A percentile compares a stretch with the other conserved stretches of the same genome.
phyloP scores from a whole-genome alignment of 2,888 invertebrate genomes.

The Adelphocoris suturalis region DNA sequence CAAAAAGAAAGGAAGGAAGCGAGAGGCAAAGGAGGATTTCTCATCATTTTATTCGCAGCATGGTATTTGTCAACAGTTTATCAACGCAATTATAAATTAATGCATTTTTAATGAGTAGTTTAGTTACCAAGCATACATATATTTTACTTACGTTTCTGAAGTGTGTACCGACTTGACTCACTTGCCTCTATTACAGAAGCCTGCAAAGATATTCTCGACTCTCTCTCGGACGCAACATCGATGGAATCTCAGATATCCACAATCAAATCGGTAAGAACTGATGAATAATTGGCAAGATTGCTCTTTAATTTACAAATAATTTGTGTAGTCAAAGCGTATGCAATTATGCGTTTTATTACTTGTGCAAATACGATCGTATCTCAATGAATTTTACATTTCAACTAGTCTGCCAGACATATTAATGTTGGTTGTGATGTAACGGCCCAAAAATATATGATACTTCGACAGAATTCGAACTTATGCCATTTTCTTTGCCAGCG shows the following conservation, averaged over 20 bases:
- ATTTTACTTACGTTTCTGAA: no score
- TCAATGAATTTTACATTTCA: no score
- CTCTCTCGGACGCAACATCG: conserved; percentile 19
- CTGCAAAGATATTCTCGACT: conserved; percentile 15
- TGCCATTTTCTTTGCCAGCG: no score
- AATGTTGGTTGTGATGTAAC: no score
- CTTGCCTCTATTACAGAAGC: neutral
- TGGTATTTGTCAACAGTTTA: neutral
- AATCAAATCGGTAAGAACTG: conserved; percentile 23
- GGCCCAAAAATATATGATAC: no score
- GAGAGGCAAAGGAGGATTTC: conserved; percentile 48
- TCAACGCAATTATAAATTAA: neutral
- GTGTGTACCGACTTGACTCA: no score
- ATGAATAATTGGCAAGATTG: neutral
- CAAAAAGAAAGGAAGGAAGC: conserved; percentile 60
- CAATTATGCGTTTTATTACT: neutral
- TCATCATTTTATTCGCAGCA: neutral
- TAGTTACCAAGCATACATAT: neutral
- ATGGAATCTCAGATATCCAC: conserved; percentile 47
- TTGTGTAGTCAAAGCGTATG: neutral
- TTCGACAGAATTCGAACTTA: no score
- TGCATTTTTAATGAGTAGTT: neutral
- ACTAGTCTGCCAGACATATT: no score
- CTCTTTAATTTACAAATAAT: neutral
- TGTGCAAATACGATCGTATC: neutral